Base-by-base conservation (phyloP, 2,113 vertebrate species). In the Pampusana beccarii region DNA sequence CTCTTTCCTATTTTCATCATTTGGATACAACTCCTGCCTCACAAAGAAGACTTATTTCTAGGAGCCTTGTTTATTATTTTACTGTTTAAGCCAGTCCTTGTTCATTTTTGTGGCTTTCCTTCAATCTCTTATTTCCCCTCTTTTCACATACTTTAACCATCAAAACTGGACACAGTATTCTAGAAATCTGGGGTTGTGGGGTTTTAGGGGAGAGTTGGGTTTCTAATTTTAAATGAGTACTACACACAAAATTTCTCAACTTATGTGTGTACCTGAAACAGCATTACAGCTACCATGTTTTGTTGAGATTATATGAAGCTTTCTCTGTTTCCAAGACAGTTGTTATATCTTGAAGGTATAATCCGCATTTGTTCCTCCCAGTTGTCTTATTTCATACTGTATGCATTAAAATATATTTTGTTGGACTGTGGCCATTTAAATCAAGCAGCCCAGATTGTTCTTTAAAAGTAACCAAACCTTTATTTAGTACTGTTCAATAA, bases 11-110 rank as follows among this genome's bases (percentile, higher is more conserved):
- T 85, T 91, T 57, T 91, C 26, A 16, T 71, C 95, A 84, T 78
- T 85, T 94, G 95, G 91, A 94, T 86, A 71, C 44, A 80, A 84
- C 26, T 90, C 81, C 42, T 62, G 60, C 64, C 89, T 88, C 86
- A 95, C 72, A 95, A 95, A 89, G 69, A 93, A 84, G 46, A 95
- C 77, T 93, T 95, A 86, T 84, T 93, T 91, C 92, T 93, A 83
- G 50, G 13, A 92, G 62, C 64, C 51, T 86, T 93, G 93, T 86
- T 96, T 96, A 93, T 96, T 96, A 93, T 53, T 87, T 93, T 93
- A 90, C 25, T 88, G 28, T 78, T 87, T 72, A 67, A 93, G 81
- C 29, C 53, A 90, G 48, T 72, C 9, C 4, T 84, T n/a, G 17
- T 31, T 95, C 33, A 71, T 87, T 95, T 95, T 85, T 88, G 73